Evolutionary conservation across 2,888 invertebrate species (phyloP).

Genomic region (Osmoderma eremita): DNA sequence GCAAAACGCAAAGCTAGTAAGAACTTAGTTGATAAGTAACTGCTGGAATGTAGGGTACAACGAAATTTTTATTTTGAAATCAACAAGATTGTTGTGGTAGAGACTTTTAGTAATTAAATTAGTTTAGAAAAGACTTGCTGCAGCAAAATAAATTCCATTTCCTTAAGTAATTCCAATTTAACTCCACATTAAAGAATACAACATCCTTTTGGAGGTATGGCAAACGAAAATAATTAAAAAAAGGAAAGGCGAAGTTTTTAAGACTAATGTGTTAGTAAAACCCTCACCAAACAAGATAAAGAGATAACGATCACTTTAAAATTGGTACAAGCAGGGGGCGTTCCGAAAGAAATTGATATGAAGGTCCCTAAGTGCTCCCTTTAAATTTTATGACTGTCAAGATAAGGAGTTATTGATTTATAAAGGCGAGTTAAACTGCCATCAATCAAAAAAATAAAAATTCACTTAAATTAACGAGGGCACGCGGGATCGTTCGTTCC

Average conservation of each 20-base stretch:
- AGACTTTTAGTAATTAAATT: too few species aligned
- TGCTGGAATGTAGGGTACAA: too few species aligned
- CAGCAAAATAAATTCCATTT: too few species aligned
- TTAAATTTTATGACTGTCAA: slow-evolving; percentile 32
- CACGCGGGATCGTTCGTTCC: not conserved
- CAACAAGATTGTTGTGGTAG: too few species aligned
- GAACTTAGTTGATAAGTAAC: too few species aligned
- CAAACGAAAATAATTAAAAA: too few species aligned
- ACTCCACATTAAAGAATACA: too few species aligned
- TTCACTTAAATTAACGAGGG: slow-evolving; percentile 22
- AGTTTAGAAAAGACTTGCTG: too few species aligned
- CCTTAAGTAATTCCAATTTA: not conserved
- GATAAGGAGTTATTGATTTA: slow-evolving; percentile 33
- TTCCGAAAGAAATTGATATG: slow-evolving; percentile 18
- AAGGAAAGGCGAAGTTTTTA: too few species aligned
- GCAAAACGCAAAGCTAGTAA: too few species aligned
- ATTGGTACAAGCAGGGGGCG: slow-evolving; percentile 6
- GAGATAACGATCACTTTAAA: slow-evolving; percentile 25
- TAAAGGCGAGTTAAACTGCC: slow-evolving; percentile 23
- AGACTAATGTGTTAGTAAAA: slow-evolving; percentile 10
- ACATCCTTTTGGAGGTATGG: not conserved
- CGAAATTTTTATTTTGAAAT: too few species aligned
- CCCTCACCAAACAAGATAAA: slow-evolving; percentile 7
- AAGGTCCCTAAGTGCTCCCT: slow-evolving; percentile 15
- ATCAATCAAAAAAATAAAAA: slow-evolving; percentile 32